Base-by-base conservation (phyloP, 2,113 vertebrate genomes). In the Chionis minor region DNA sequence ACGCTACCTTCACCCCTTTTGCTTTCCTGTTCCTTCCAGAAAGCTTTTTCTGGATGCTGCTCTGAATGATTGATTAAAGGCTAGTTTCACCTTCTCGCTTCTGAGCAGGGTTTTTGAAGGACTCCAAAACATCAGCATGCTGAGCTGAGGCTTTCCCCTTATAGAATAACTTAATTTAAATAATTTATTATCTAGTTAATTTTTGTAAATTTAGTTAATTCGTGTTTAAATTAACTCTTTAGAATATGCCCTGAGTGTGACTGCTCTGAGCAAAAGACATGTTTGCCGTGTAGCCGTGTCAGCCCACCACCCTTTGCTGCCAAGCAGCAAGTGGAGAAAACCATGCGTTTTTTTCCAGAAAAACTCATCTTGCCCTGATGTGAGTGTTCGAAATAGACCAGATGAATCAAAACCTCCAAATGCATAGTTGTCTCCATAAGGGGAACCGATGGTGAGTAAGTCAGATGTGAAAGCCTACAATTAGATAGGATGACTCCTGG, bases 1-100 rank as follows among this genome's bases (percentile, higher is more conserved):
- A 8, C 12, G 4, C 40, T 14, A 0, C 1, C 14, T 27, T n/a
- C 33, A n/a, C 18, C 23, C 38, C 2, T 10, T 61, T n/a, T 12
- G 16, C 32, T 52, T n/a, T 30, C 6, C 40, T 51, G 14, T 17
- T 47, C 67, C 8, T 8, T 26, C 54, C 80, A 20, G 42, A 35
- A 62, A 49, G 35, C 2, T 4, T 20, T 51, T 59, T 30, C 28
- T 26, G 65, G 16, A 2, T n/a, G 44, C 35, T 22, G 63, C 27
- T 11, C 17, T 27, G 15, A 40, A 33, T 14, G 4, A 9, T 2
- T 6, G 23, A 7, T 13, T 30, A 51, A 44, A 56, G 38, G 12
- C 35, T 27, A 12, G 3, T 30, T 51, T 45, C 42, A 40, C 49
- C 21, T 27, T n/a, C 40, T 38, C 26, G 0, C 32, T 71, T 44